These are phyloP conservation scores for Taenioides sp. DNA, from an alignment of 2,797 vertebrate genomes.

Conservation along the genomic window DNA sequence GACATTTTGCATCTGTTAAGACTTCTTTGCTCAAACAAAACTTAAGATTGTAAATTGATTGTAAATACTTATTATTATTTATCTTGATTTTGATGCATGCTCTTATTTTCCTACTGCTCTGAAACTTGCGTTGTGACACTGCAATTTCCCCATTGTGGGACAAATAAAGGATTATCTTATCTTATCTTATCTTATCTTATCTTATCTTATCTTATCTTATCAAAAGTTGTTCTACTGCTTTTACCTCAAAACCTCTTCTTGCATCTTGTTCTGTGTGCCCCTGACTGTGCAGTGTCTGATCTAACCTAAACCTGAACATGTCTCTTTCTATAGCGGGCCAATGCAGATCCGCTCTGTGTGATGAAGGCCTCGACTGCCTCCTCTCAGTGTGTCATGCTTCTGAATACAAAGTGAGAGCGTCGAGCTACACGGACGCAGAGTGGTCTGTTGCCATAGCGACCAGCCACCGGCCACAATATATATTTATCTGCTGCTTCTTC, in stretches of 20 bases:
- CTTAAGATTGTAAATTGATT: no score
- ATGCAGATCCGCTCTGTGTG: constrained; percentile 2
- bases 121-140: no score
- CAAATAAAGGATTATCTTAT: no score
- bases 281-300: background rate
- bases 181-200: no score
- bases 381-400: constrained; percentile 16
- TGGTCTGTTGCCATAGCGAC: constrained; percentile 39
- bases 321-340: background rate
- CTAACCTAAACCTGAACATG: background rate
- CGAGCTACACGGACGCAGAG: constrained; percentile 26
- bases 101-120: no score
- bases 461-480: constrained; percentile 17
- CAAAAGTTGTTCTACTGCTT: background rate
- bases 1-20: background rate
- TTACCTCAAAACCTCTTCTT: background rate
- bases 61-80: no score
- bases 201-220: no score
- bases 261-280: background rate
- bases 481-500: constrained; percentile 12
- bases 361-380: constrained; percentile 17
- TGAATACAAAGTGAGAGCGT: constrained; percentile 34
- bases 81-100: no score
- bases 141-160: no score
- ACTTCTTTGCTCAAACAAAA: no score